Percentiles rank a stretch among this genome's conserved stretches.
Evolutionary conservation across 1,140 invertebrate species (phyloP).

Genomic region (Anoplophora glabripennis): DNA sequence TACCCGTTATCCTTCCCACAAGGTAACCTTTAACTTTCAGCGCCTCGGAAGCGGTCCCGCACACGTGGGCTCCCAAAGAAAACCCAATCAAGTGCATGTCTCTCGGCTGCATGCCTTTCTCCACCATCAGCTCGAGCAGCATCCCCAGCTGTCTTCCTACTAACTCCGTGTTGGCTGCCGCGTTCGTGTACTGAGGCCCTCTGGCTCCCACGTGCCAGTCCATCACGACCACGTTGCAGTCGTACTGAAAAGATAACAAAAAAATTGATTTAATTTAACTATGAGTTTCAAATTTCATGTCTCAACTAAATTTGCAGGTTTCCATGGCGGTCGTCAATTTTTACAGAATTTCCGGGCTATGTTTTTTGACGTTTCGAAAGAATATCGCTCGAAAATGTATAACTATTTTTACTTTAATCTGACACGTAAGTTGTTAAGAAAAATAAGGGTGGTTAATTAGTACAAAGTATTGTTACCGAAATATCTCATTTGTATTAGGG

Average conservation of each 20-base stretch:
- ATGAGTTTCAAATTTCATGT: too few relatives aligned
- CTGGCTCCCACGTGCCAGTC: slow-evolving; percentile 63
- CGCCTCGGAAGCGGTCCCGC: slow-evolving; percentile 68
- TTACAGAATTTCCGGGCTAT: too few relatives aligned
- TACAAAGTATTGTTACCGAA: too few relatives aligned
- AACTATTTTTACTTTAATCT: too few relatives aligned
- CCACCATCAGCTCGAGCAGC: slow-evolving; percentile 56
- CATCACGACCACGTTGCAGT: slow-evolving; percentile 63
- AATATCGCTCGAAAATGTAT: too few relatives aligned
- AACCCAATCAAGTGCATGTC: slow-evolving; percentile 74
- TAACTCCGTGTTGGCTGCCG: slow-evolving; percentile 63
- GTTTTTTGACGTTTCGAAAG: too few relatives aligned
- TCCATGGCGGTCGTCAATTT: too few relatives aligned
- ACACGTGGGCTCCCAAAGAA: slow-evolving; percentile 74
- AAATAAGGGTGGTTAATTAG: too few relatives aligned
- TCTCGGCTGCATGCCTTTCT: slow-evolving; percentile 47
- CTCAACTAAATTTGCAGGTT: too few relatives aligned
- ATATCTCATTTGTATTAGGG: too few relatives aligned
- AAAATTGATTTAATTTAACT: too few relatives aligned
- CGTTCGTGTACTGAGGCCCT: slow-evolving; percentile 63
- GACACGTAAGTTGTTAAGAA: too few relatives aligned
- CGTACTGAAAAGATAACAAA: slow-evolving; percentile 48
- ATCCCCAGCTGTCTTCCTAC: slow-evolving; percentile 61
- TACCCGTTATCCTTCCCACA: slow-evolving; percentile 69
- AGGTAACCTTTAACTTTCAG: slow-evolving; percentile 55